phyloP scores from a whole-genome alignment of 2,888 invertebrate genomes.

The Andrena camellia region DNA sequence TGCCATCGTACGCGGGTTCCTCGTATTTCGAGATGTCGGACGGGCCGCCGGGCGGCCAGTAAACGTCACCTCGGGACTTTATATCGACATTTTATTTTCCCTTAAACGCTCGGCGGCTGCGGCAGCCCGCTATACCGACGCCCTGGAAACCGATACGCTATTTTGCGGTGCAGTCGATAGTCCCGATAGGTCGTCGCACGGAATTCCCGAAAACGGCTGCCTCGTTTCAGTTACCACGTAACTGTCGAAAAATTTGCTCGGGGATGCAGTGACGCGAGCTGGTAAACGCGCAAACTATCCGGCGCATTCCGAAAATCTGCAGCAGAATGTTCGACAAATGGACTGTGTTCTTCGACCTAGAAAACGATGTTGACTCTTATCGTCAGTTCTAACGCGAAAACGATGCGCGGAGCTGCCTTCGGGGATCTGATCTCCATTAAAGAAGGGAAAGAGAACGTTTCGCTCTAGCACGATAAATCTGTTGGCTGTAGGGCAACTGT shows the following conservation, averaged over 20 bases:
- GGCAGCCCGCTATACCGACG: not conserved
- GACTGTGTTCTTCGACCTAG: no score
- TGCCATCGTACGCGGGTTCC: not conserved
- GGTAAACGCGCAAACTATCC: no score
- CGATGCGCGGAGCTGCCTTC: no score
- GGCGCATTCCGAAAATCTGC: no score
- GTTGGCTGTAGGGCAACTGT: not conserved
- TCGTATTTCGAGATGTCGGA: slow-evolving; percentile 6
- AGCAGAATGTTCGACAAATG: no score
- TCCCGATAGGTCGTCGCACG: not conserved
- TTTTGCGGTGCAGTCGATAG: not conserved
- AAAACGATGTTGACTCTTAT: no score
- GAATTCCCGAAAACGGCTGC: not conserved
- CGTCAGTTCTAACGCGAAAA: no score
- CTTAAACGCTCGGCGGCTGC: not conserved
- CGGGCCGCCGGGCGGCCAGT: not conserved
- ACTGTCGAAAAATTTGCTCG: not conserved
- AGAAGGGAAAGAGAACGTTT: not conserved
- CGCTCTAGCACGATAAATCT: not conserved
- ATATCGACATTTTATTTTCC: slow-evolving; percentile 32
- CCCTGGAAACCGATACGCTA: slow-evolving; percentile 9
- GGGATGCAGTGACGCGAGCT: not conserved
- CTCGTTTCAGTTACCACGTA: not conserved
- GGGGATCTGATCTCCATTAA: no score
- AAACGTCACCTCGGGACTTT: slow-evolving; percentile 19